Base-by-base conservation (phyloP, 2,888 invertebrate genomes). In the Anaspis maculata region DNA sequence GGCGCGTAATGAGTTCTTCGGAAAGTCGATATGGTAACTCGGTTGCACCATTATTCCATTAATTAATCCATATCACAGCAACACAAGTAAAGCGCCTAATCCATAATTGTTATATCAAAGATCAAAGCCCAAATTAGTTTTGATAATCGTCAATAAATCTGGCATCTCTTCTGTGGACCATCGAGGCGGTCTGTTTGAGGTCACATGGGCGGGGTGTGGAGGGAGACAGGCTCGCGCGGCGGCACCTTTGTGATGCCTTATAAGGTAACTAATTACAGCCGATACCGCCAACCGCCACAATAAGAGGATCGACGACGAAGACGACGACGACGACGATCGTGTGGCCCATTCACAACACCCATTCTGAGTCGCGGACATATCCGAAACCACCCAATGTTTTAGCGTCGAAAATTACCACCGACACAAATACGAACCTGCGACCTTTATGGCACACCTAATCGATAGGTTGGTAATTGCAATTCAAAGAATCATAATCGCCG, bases 201-300 rank as follows among this genome's bases (percentile, higher is more conserved):
- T 40, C 27, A 28, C 41, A 37, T 23, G 27, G 45, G 35, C 35
- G 49, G 42, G 46, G 42, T 46, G 53, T 44, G 48, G 48, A 47
- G 51, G 52, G 48, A 37, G 45, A 23, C 38, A 44, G 52, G 54
- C 57, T 59, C 56, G 60, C 57, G 59, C 59, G 60, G 61, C 64
- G 63, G 64, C 42, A 34, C 52, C 62, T 64, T 64, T 64, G 61
- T 59, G 54, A 40, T 49, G 48, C 63, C 64, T 54, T 63, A 62
- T 63, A 63, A 50, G 63, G 64, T 50, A 59, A 61, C 61, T 62
- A 62, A 64, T 64, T 64, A 65, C 61, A 61, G 54, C 50, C 42
- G 49, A 53, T 52, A 53, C 56, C 55, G 51, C 54, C 57, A 53
- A 56, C 59, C 57, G 56, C 53, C 54, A 59, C 59, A 55, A 59